Evolutionary conservation across 1,140 invertebrate species (phyloP).

Genomic region (Gonioctena quinquepunctata): DNA sequence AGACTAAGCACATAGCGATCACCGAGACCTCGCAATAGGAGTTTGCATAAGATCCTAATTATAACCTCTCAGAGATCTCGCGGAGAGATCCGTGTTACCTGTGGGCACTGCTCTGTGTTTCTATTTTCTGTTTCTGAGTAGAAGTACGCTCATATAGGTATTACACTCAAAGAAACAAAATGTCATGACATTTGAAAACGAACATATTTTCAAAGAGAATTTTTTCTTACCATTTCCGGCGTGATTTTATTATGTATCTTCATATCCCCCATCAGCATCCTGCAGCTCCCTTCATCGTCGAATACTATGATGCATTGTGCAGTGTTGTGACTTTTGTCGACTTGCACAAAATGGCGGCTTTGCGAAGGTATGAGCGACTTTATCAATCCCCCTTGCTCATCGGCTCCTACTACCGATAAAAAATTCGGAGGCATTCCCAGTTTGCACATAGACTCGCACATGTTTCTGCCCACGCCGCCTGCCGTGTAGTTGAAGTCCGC

Average conservation of each 20-base stretch:
- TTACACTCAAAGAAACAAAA: no score
- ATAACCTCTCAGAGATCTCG: no score
- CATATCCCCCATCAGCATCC: slow-evolving; percentile 83
- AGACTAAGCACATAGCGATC: no score
- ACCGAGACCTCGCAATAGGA: no score
- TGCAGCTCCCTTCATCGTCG: slow-evolving; percentile 73
- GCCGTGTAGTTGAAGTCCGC: slow-evolving; percentile 66
- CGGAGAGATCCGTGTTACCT: no score
- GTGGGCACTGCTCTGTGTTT: no score
- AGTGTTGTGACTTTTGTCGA: slow-evolving; percentile 57
- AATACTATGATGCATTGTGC: slow-evolving; percentile 77
- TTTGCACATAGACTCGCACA: slow-evolving; percentile 82
- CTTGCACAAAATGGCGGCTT: slow-evolving; percentile 31
- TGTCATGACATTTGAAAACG: no score
- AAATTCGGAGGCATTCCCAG: slow-evolving; percentile 71
- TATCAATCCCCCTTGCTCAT: slow-evolving; percentile 62
- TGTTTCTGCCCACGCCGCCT: slow-evolving; percentile 89
- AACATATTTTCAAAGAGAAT: no score
- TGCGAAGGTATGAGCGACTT: slow-evolving; percentile 50
- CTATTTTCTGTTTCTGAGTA: no score
- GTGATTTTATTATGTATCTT: slow-evolving; percentile 74
- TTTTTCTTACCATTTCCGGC: slow-evolving; percentile 64
- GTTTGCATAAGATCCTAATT: no score
- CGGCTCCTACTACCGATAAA: slow-evolving; percentile 80
- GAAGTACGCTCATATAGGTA: no score